Conservation (phyloP, 2,797 vertebrate genomes). For the Cossypha dichroa region DNA sequence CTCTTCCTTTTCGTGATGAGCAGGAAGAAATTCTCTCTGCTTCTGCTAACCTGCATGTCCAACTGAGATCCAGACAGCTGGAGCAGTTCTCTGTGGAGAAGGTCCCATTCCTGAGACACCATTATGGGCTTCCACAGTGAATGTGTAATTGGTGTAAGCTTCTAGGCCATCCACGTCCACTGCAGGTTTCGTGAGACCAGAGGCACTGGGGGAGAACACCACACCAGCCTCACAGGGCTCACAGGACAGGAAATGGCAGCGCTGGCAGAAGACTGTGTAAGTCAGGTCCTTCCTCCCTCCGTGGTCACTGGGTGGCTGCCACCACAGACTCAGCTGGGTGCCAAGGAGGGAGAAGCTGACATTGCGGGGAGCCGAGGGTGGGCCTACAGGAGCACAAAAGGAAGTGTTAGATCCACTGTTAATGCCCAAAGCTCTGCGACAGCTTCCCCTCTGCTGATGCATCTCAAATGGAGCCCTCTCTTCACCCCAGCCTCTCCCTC, state of each 20-base stretch:
- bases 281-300: constrained; percentile 75
- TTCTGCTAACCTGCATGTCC: constrained; percentile 76
- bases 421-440: not conserved
- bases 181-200: constrained; percentile 31
- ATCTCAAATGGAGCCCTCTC: not conserved
- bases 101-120: constrained; percentile 72
- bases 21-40: not conserved
- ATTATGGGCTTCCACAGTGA: constrained; percentile 70
- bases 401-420: not conserved
- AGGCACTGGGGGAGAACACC: constrained; percentile 63
- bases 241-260: constrained; percentile 62
- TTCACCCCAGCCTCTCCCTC: not conserved
- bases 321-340: constrained; percentile 71
- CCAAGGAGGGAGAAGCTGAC: constrained; percentile 73
- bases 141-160: constrained; percentile 77
- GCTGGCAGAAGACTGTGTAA: constrained; percentile 73
- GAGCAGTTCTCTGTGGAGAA: constrained; percentile 13
- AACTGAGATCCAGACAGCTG: constrained; percentile 65
- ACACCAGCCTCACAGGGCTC: constrained; percentile 67
- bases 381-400: constrained; percentile 56
- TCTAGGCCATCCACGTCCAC: constrained; percentile 72
- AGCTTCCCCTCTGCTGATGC: not conserved
- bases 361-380: constrained; percentile 73
- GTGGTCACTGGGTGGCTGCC: constrained; percentile 70
- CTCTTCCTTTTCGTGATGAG: not conserved